Percentiles rank a stretch among this genome's conserved stretches.
Evolutionary conservation across 2,888 invertebrate genomes (phyloP).

Genomic region (Anagyrus pseudococci): DNA sequence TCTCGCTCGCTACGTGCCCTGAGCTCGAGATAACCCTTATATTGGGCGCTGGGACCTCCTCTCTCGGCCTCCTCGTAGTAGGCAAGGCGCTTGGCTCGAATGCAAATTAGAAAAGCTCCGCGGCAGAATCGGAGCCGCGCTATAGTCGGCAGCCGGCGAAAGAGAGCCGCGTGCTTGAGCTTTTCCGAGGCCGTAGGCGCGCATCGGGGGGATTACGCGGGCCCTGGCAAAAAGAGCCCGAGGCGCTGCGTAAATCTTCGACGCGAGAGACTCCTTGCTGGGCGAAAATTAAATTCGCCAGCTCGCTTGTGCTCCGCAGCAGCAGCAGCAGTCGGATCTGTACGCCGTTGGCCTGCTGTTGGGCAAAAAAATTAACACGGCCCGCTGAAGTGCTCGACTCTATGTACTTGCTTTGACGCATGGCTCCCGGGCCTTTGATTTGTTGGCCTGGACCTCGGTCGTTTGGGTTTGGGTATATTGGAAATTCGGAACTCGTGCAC

Average conservation of each 20-base stretch:
- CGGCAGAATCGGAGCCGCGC: neutral
- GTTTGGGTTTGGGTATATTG: no score
- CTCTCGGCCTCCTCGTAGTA: neutral
- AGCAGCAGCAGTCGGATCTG: neutral
- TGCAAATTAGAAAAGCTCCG: conserved; percentile 48
- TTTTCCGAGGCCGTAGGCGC: neutral
- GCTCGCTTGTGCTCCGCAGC: conserved; percentile 10
- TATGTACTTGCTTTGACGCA: neutral
- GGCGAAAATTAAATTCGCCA: conserved; percentile 29
- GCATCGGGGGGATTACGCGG: conserved; percentile 18
- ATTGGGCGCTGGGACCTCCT: neutral
- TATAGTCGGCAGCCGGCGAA: neutral
- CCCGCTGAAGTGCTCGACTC: neutral
- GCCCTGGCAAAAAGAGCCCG: conserved; percentile 16
- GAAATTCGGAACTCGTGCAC: no score
- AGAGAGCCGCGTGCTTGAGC: neutral
- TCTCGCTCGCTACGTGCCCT: conserved; percentile 52
- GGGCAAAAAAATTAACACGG: neutral
- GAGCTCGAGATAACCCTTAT: conserved; percentile 33
- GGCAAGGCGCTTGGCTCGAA: conserved; percentile 41
- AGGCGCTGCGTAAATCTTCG: conserved; percentile 31
- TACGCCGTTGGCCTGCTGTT: neutral
- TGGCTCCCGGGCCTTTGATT: neutral
- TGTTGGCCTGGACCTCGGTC: neutral
- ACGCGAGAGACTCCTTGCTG: conserved; percentile 7